Percentiles rank a stretch among this genome's conserved stretches.
Evolutionary conservation across 2,797 vertebrate species (phyloP).

Genomic region (Anguilla anguilla): DNA sequence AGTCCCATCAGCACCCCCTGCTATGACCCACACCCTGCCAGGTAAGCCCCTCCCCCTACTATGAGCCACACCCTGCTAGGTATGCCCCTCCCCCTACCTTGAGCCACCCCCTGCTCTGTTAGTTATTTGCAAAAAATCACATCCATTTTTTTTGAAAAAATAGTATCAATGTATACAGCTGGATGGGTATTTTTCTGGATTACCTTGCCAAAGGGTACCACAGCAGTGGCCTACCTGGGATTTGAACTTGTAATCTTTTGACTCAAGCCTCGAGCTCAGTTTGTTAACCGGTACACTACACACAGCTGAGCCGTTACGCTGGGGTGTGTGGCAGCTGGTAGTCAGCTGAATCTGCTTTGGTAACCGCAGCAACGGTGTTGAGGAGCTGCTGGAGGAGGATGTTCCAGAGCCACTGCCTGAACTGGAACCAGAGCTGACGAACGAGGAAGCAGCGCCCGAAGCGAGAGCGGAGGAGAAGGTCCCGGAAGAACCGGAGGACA

Average conservation of each 20-base stretch:
- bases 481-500: slow-evolving; percentile 88
- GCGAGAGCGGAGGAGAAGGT: slow-evolving; percentile 79
- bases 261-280: neutral
- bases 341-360: neutral
- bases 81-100: neutral
- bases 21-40: too few relatives aligned
- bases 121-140: neutral
- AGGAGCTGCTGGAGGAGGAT: slow-evolving; percentile 89
- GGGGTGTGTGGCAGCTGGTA: neutral
- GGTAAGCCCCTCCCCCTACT: neutral
- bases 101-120: neutral
- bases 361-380: slow-evolving; percentile 86
- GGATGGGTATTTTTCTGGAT: neutral
- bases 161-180: neutral
- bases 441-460: slow-evolving; percentile 83
- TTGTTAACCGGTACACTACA: neutral
- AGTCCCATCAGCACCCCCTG: slow-evolving; percentile 78
- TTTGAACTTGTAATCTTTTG: neutral
- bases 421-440: slow-evolving; percentile 85
- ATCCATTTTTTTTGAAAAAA: neutral
- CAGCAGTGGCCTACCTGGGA: neutral
- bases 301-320: neutral
- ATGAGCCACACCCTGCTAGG: neutral
- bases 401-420: slow-evolving; percentile 85
- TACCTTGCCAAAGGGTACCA: neutral